phyloP scores from a whole-genome alignment of 2,113 vertebrate genomes.

The Tretioscincus oriximinensis region DNA sequence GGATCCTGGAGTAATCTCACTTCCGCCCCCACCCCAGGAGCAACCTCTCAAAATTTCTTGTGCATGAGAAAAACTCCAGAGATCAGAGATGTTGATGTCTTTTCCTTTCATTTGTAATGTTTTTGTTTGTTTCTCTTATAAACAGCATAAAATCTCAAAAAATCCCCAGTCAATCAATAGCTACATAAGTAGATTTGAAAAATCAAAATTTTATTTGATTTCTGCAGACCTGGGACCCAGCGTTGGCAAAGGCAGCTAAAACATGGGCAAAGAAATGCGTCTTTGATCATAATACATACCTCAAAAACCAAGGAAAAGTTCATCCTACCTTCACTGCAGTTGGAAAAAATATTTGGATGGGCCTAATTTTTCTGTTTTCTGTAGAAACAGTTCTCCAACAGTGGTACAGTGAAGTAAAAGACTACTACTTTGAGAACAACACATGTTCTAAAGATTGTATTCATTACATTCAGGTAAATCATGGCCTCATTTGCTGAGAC shows the following conservation, averaged over 20 bases:
- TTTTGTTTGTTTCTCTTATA: too few species aligned
- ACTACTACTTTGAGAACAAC: constrained; percentile 59
- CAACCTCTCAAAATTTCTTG: too few species aligned
- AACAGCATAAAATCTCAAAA: too few species aligned
- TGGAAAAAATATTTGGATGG: constrained; percentile 77
- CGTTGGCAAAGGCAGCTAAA: constrained; percentile 73
- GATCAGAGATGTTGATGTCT: too few species aligned
- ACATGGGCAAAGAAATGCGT: constrained; percentile 73
- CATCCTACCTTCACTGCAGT: constrained; percentile 64
- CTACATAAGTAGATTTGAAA: too few species aligned
- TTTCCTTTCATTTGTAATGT: too few species aligned
- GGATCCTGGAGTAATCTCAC: too few species aligned
- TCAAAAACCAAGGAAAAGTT: constrained; percentile 45
- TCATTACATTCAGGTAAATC: constrained; percentile 72
- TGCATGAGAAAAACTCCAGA: too few species aligned
- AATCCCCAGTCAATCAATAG: too few species aligned
- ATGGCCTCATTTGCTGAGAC: too few species aligned
- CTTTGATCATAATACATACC: constrained; percentile 55
- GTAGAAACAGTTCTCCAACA: constrained; percentile 47
- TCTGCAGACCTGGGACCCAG: constrained; percentile 74
- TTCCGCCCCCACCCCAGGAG: too few species aligned
- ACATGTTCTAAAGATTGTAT: constrained; percentile 54
- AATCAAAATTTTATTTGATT: constrained; percentile 13
- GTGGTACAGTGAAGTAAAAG: constrained; percentile 64
- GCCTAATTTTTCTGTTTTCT: constrained; percentile 62